Base-by-base conservation (phyloP, 1,140 invertebrate species). In the Lepidurus packardi region DNA sequence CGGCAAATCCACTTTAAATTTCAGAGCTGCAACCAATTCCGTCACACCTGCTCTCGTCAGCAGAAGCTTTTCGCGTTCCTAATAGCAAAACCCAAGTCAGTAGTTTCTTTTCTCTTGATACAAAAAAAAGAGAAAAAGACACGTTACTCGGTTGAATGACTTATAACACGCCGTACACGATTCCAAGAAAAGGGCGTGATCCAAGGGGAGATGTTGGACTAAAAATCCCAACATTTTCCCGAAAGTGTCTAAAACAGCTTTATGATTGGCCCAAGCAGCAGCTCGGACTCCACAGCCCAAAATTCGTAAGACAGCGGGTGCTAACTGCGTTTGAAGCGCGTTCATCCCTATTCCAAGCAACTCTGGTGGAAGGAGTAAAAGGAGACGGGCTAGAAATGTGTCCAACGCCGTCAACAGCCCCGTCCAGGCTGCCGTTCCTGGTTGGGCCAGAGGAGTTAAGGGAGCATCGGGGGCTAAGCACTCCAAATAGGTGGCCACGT, bases 11-110 rank as follows among this genome's bases (percentile, higher is more conserved):
- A 90, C 92, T 87, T 98, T 98, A 83, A 98, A 98, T 85, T 98
- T 96, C 43, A 99, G 88, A 0, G 95, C 95, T 84, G 98, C 95
- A 42, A 98, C 91, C 76, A 99, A 87, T 86, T 99, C 97, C 84
- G 92, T 95, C 16, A 98, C 92, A 43, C 97, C 90, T 80, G 94
- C 93, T 75, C 97, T 87, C 24, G 94, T 95, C 43, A 99, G 87
- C 75, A 94, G 90, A 81, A 96, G 87, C 85, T 97, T 98, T 85
- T 99, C 98, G 75, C 97, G 88, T 85, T 99, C 98, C 87, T 93
- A 79, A 85, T 83, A 74, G 78, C 78, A 45, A 65, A 79, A 80
- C 13, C 25, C 44, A 77, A 79, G 43, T 13, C 78, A 78, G 3
- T 34, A 75, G 45, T 47, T 73, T 73, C 75, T 65, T 77, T 24